phyloP scores from a whole-genome alignment of 2,113 vertebrate genomes.

The Notarius lentiginosus region DNA sequence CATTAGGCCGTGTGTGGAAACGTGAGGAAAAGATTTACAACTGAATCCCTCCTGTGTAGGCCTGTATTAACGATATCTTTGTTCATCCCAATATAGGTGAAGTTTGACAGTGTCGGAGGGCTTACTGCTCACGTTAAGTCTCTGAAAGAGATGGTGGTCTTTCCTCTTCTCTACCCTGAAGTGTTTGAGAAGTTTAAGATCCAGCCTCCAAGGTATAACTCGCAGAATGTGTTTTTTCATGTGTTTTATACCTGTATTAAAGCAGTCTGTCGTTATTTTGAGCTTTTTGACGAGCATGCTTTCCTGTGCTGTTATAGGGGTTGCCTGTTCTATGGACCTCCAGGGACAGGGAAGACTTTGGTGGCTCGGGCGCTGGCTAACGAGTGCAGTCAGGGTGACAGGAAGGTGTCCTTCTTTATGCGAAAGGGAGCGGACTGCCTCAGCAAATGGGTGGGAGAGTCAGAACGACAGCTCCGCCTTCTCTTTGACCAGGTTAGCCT shows the following conservation, averaged over 20 bases:
- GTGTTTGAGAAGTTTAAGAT: slow-evolving; percentile 99
- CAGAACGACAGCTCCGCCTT: slow-evolving; percentile 94
- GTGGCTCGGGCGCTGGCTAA: slow-evolving; percentile 97
- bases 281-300: not conserved
- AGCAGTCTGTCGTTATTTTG: not conserved
- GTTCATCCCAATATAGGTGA: slow-evolving; percentile 74
- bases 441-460: slow-evolving; percentile 99
- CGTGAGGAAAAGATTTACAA: not conserved
- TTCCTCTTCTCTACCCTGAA: slow-evolving; percentile 95
- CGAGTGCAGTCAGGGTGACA: slow-evolving; percentile 96
- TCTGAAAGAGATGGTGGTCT: slow-evolving; percentile 98
- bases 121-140: slow-evolving; percentile 93
- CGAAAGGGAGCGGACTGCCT: slow-evolving; percentile 99
- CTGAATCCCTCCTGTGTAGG: not conserved
- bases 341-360: slow-evolving; percentile 97
- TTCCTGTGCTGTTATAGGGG: slow-evolving; percentile 77
- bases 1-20: not conserved
- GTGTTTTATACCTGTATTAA: not conserved
- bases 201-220: slow-evolving; percentile 90
- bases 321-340: slow-evolving; percentile 97
- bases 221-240: not conserved
- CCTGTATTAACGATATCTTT: not conserved
- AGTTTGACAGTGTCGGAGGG: slow-evolving; percentile 93
- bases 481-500: slow-evolving; percentile 95
- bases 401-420: slow-evolving; percentile 98